Evolutionary conservation across 30 jellyfish, hydroid and myxozoan species (phyloP).

Genomic region (Aurelia sp.): DNA sequence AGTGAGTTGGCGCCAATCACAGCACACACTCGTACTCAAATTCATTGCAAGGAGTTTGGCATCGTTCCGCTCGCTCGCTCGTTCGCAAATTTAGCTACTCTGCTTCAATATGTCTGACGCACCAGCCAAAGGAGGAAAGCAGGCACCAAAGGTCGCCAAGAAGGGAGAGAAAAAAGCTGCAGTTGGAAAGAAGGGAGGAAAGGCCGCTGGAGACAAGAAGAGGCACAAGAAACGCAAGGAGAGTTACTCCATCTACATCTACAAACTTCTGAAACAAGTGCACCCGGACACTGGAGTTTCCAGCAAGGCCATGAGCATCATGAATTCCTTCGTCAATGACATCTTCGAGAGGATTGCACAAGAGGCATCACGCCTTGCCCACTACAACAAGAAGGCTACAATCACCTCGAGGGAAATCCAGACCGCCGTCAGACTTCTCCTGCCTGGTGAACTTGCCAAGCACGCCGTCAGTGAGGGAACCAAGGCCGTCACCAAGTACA

Average conservation of each 20-base stretch:
- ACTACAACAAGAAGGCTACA: constrained; percentile 78
- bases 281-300: constrained; percentile 90
- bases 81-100: too few species aligned
- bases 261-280: constrained; percentile 87
- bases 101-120: constrained; percentile 26
- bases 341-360: constrained; percentile 87
- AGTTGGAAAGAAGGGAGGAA: constrained; percentile 59
- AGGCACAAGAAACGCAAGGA: constrained; percentile 64
- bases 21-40: too few species aligned
- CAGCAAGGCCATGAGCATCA: constrained; percentile 83
- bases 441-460: constrained; percentile 94
- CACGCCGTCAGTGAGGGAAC: constrained; percentile 97
- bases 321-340: constrained; percentile 85
- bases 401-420: constrained; percentile 86
- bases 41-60: too few species aligned
- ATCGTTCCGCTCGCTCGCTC: too few species aligned
- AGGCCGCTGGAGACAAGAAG: constrained; percentile 32
- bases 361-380: constrained; percentile 89
- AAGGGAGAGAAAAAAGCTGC: constrained; percentile 52
- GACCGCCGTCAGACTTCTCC: constrained; percentile 83
- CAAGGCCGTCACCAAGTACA: constrained; percentile 92
- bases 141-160: constrained; percentile 62
- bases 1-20: too few species aligned
- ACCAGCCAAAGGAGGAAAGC: constrained; percentile 37
- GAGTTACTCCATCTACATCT: constrained; percentile 72